These are phyloP conservation scores for Aphyosemion australe DNA, from an alignment of 2,113 vertebrate genomes.

Conservation along the genomic window DNA sequence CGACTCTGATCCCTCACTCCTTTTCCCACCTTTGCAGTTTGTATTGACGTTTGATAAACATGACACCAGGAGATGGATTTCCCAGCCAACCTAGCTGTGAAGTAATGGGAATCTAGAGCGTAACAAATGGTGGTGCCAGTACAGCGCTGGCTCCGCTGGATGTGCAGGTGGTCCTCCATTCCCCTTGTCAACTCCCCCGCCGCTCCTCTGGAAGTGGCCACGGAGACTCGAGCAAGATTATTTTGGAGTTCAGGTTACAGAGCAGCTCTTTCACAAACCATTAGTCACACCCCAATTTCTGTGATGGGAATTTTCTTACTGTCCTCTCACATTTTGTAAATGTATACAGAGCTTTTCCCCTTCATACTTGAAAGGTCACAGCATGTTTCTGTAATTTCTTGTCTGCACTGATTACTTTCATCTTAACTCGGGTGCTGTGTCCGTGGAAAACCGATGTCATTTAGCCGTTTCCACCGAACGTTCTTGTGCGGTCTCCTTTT, in stretches of 20 bases:
- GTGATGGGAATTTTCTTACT: conserved; percentile 53
- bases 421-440: conserved; percentile 33
- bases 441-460: conserved; percentile 51
- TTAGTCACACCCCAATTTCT: conserved; percentile 73
- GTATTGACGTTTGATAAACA: conserved; percentile 65
- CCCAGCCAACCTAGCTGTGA: conserved; percentile 65
- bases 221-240: conserved; percentile 65
- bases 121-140: conserved; percentile 75
- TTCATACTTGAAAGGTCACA: conserved; percentile 58
- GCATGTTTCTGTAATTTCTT: conserved; percentile 66
- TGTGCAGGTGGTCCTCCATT: conserved; percentile 71
- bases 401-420: conserved; percentile 65
- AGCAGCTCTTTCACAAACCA: conserved; percentile 58
- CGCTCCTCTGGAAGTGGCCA: conserved; percentile 59
- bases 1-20: conserved; percentile 16
- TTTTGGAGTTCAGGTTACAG: conserved; percentile 68
- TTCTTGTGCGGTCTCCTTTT: conserved; percentile 20
- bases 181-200: conserved; percentile 57
- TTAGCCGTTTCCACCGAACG: conserved; percentile 36
- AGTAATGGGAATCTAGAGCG: conserved; percentile 73
- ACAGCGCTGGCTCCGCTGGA: conserved; percentile 58
- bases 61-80: conserved; percentile 76
- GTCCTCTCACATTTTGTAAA: conserved; percentile 57
- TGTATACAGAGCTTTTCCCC: conserved; percentile 54
- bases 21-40: conserved; percentile 43